phyloP scores from a whole-genome alignment of 2,888 invertebrate species.

The Amiota communis region DNA sequence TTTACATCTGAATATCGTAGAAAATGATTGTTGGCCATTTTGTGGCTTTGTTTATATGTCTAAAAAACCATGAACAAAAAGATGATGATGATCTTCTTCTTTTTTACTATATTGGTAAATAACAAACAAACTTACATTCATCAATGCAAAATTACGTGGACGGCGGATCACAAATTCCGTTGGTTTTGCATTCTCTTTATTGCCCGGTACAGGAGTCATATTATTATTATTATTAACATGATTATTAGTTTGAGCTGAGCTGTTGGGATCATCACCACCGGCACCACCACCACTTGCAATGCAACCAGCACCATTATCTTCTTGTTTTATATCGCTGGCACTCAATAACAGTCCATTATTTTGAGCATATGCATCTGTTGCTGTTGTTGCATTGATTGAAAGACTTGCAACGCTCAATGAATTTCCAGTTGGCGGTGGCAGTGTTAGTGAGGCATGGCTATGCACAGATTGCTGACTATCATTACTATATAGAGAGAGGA shows the following conservation, averaged over 20 bases:
- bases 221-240: constrained; percentile 47
- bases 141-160: constrained; percentile 68
- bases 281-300: not conserved
- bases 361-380: constrained; percentile 35
- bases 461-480: constrained; percentile 70
- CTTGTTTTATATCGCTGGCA: constrained; percentile 32
- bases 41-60: constrained; percentile 81
- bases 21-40: constrained; percentile 84
- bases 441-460: constrained; percentile 67
- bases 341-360: constrained; percentile 54
- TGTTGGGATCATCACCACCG: constrained; percentile 19
- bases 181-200: constrained; percentile 72
- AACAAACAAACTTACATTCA: constrained; percentile 63
- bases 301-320: not conserved
- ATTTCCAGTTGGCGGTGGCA: constrained; percentile 62
- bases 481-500: constrained; percentile 54
- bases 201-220: constrained; percentile 54
- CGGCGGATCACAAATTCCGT: constrained; percentile 71
- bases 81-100: not conserved
- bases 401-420: constrained; percentile 34
- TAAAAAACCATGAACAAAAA: constrained; percentile 71
- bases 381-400: constrained; percentile 38
- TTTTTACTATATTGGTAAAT: too few relatives aligned
- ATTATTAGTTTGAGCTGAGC: constrained; percentile 49
- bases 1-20: constrained; percentile 86